Conservation (phyloP, 2,888 invertebrate species). For the Drosophila seclusa region DNA sequence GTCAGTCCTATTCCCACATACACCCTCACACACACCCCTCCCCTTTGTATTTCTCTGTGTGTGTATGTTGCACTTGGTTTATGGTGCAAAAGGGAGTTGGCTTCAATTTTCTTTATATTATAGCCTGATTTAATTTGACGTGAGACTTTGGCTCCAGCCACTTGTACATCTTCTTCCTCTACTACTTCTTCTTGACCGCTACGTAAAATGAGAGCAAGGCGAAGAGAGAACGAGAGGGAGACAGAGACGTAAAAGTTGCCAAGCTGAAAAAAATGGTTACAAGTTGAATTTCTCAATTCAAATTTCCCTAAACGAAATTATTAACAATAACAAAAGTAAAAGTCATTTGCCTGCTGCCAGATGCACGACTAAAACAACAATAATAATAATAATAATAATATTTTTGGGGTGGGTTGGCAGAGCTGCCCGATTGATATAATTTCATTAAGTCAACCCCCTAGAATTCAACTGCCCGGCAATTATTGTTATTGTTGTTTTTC, state of each 20-base stretch:
- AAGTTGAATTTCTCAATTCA: conserved; percentile 54
- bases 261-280: conserved; percentile 50
- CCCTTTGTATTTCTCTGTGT: conserved; percentile 4
- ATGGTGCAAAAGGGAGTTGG: conserved; percentile 82
- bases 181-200: conserved; percentile 52
- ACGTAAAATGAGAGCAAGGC: conserved; percentile 40
- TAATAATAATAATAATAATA: conserved; percentile 14
- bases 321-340: conserved; percentile 62
- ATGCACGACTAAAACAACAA: conserved; percentile 25
- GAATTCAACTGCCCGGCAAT: conserved; percentile 33
- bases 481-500: conserved; percentile 40
- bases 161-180: background rate
- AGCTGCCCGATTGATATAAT: conserved; percentile 72
- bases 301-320: conserved; percentile 55
- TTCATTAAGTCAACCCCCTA: conserved; percentile 61
- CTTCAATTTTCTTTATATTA: conserved; percentile 83
- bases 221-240: background rate
- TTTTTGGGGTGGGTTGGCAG: conserved; percentile 12
- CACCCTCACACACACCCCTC: conserved; percentile 8
- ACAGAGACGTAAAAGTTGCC: conserved; percentile 11
- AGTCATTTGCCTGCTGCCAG: conserved; percentile 75
- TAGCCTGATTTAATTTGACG: conserved; percentile 85
- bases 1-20: conserved; percentile 9
- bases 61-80: conserved; percentile 64
- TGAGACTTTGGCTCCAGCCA: conserved; percentile 77